Percentiles rank a stretch among this genome's conserved stretches.
Conservation (phyloP, 2,888 invertebrate species). For the Oscheius sp. region DNA sequence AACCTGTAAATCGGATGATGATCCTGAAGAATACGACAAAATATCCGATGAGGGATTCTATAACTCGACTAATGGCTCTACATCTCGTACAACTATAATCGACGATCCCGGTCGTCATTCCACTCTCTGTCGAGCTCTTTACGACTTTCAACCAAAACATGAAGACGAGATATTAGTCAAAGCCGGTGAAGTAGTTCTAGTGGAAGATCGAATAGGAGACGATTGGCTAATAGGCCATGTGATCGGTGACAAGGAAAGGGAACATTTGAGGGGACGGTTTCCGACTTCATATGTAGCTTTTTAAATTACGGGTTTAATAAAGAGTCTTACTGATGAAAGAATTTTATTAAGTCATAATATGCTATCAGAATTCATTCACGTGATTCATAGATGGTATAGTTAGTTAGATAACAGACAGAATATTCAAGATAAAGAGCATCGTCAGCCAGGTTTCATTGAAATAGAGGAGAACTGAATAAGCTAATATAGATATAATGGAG, state of each 20-base stretch:
- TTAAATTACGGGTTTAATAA: conserved; percentile 13
- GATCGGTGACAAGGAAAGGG: conserved; percentile 31
- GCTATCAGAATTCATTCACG: no score
- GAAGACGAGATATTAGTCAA: conserved; percentile 45
- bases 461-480: no score
- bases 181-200: conserved; percentile 52
- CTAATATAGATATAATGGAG: no score
- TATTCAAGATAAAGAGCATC: no score
- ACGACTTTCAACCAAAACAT: conserved; percentile 52
- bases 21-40: conserved; percentile 52
- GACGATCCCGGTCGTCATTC: conserved; percentile 29
- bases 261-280: conserved; percentile 49
- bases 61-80: conserved; percentile 16
- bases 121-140: conserved; percentile 47
- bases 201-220: conserved; percentile 52
- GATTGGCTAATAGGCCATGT: conserved; percentile 56
- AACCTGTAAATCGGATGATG: conserved; percentile 32
- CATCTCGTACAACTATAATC: conserved; percentile 22
- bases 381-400: no score
- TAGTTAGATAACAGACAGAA: no score
- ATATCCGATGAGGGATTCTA: conserved; percentile 60
- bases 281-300: conserved; percentile 55
- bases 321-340: no score
- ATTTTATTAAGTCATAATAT: no score
- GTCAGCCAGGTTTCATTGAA: no score